A percentile compares a stretch with the other conserved stretches of the same genome.
Evolutionary conservation across 2,888 invertebrate species (phyloP).

Genomic region (Tetrapedia diversipes): DNA sequence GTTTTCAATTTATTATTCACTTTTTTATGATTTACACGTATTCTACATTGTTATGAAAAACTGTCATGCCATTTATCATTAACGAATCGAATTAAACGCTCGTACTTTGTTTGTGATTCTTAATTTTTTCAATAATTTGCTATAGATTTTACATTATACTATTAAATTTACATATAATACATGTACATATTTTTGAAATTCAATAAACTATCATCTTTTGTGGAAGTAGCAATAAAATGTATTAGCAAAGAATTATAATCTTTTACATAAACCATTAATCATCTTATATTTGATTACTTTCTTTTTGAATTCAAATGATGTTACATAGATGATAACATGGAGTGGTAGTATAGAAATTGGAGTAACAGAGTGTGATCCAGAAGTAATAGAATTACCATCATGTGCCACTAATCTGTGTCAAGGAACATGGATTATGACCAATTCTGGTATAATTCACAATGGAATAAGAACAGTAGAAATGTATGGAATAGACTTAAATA

Average conservation of each 20-base stretch:
- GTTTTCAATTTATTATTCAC: background rate
- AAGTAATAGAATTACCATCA: slow-evolving; percentile 87
- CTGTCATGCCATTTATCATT: background rate
- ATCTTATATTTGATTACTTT: background rate
- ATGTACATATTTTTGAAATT: background rate
- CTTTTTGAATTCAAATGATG: background rate
- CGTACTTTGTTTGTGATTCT: background rate
- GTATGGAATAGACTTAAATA: slow-evolving; percentile 93
- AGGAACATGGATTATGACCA: slow-evolving; percentile 96
- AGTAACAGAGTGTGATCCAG: slow-evolving; percentile 88
- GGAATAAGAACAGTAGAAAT: slow-evolving; percentile 91
- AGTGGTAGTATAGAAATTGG: slow-evolving; percentile 91
- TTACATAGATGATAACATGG: slow-evolving; percentile 90
- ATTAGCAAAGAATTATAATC: background rate
- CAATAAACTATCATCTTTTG: background rate
- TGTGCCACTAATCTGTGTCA: slow-evolving; percentile 91
- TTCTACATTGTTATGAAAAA: background rate
- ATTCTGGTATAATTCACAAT: slow-evolving; percentile 92
- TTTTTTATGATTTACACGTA: background rate
- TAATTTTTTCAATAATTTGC: background rate
- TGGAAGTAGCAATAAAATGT: background rate
- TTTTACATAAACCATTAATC: background rate
- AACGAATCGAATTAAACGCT: background rate
- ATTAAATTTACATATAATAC: background rate
- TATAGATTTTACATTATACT: background rate